Evolutionary conservation across 2,797 vertebrate species (phyloP).

Genomic region (Labroides dimidiatus): DNA sequence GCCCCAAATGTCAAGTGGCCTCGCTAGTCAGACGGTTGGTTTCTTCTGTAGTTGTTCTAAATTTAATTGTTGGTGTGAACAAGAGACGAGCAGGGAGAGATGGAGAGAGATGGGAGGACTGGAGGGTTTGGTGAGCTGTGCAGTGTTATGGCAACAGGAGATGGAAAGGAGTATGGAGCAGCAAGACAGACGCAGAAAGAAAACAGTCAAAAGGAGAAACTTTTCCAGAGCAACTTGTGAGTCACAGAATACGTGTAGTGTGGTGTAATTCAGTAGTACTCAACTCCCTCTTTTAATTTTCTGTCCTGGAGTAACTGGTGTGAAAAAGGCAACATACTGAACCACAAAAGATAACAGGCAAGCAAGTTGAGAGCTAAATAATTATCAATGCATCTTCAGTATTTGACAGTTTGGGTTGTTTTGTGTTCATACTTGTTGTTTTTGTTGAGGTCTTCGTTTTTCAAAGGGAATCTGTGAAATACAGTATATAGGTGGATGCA

Average conservation of each 20-base stretch:
- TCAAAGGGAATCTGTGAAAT: too few relatives aligned
- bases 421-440: too few relatives aligned
- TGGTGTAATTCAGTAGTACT: too few relatives aligned
- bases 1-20: conserved; percentile 89
- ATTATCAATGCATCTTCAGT: too few relatives aligned
- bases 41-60: conserved; percentile 40
- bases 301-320: too few relatives aligned
- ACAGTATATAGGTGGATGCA: too few relatives aligned
- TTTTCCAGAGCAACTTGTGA: background rate
- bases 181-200: background rate
- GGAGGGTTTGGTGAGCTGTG: conserved; percentile 17
- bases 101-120: conserved; percentile 38
- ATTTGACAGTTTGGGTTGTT: too few relatives aligned
- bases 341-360: too few relatives aligned
- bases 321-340: too few relatives aligned
- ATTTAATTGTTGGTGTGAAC: conserved; percentile 53
- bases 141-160: background rate
- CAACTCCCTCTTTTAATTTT: too few relatives aligned
- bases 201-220: conserved; percentile 1
- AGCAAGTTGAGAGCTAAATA: too few relatives aligned
- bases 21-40: conserved; percentile 52
- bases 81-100: background rate
- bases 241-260: background rate
- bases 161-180: conserved; percentile 6
- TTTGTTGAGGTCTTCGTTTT: too few relatives aligned